A percentile compares a stretch with the other conserved stretches of the same genome.
Evolutionary conservation across 1,140 invertebrate genomes (phyloP).

Genomic region (Magallana gigas): DNA sequence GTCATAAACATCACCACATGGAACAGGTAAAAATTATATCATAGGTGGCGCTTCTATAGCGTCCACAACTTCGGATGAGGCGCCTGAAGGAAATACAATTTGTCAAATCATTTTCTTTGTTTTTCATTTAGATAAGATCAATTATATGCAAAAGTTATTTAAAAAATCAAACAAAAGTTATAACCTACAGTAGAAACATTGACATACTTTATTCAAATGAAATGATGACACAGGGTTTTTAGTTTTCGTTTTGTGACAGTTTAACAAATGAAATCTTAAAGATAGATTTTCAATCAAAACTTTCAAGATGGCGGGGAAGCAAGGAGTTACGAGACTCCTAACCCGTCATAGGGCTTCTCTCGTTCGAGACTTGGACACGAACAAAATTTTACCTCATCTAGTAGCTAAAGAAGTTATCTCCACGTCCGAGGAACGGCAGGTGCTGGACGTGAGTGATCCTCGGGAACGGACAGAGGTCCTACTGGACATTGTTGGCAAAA

Average conservation of each 20-base stretch:
- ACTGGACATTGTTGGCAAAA: conserved; percentile 70
- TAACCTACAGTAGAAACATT: not conserved
- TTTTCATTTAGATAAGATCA: not conserved
- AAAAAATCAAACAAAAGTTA: not conserved
- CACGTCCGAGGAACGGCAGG: conserved; percentile 65
- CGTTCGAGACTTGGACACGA: conserved; percentile 71
- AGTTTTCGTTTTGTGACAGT: not conserved
- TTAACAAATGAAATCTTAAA: conserved; percentile 9
- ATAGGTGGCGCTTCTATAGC: not conserved
- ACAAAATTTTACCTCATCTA: conserved; percentile 67
- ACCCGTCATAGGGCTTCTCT: conserved; percentile 66
- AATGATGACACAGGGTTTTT: not conserved
- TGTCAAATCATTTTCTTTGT: not conserved
- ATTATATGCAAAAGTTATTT: not conserved
- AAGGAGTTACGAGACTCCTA: conserved; percentile 66
- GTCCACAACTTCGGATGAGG: not conserved
- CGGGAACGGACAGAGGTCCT: conserved; percentile 64
- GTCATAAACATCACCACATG: no score
- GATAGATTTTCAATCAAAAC: conserved; percentile 42
- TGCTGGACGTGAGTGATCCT: conserved; percentile 56
- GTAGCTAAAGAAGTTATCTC: conserved; percentile 67
- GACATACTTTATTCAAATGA: not conserved
- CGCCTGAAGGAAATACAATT: not conserved
- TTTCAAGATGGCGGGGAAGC: conserved; percentile 73
- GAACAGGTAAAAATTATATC: no score